Conservation (phyloP, 2,797 vertebrate species). For the Diceros bicornis region DNA sequence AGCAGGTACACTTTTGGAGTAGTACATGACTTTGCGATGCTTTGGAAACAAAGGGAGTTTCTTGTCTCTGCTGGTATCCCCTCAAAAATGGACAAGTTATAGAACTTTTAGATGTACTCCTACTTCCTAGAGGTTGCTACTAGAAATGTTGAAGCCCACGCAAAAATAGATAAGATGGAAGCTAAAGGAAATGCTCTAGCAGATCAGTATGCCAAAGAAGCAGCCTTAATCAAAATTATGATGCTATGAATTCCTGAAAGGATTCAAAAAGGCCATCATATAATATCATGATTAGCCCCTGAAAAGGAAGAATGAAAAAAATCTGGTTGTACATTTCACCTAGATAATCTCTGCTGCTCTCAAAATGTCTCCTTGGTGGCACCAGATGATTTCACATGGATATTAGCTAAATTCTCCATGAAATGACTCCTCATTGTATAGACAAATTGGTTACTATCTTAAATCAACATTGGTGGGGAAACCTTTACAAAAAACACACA, state of each 20-base stretch:
- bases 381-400: neutral
- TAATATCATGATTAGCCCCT: neutral
- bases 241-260: neutral
- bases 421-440: neutral
- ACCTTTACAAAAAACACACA: neutral
- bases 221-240: neutral
- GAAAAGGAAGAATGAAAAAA: neutral
- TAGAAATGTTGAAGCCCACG: neutral
- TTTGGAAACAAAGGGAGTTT: neutral
- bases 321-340: neutral
- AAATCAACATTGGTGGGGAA: neutral
- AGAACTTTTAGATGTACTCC: neutral
- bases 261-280: neutral
- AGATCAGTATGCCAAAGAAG: neutral
- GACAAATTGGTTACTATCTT: neutral
- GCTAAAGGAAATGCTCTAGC: neutral
- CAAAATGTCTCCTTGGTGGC: neutral
- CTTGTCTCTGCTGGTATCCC: neutral
- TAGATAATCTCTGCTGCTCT: neutral
- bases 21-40: neutral
- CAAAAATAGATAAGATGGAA: neutral
- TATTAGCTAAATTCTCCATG: neutral
- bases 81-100: neutral
- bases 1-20: neutral
- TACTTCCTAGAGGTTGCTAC: neutral